Percentiles rank a stretch among this genome's conserved stretches.
These are phyloP conservation scores for Rhinopithecus roxellana DNA, from an alignment of 2,113 vertebrate genomes.

Conservation along the genomic window DNA sequence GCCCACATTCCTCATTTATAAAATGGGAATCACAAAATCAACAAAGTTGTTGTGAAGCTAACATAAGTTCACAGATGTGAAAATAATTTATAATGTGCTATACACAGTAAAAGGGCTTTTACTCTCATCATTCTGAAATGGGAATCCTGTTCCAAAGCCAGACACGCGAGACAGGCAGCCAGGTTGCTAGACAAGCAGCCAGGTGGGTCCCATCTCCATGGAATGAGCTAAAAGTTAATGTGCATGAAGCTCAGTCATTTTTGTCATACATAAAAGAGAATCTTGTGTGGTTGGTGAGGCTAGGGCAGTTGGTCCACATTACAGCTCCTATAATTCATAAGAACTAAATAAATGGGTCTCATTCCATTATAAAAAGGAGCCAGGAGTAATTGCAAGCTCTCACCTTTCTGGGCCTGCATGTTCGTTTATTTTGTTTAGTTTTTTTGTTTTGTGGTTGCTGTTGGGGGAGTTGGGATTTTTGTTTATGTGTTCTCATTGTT, in stretches of 20 bases:
- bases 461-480: neutral
- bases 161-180: no score
- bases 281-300: neutral
- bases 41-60: neutral
- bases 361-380: neutral
- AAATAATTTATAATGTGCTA: neutral
- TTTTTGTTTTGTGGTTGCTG: neutral
- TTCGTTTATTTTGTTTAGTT: neutral
- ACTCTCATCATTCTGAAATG: neutral
- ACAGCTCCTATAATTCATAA: neutral
- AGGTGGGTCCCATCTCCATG: neutral
- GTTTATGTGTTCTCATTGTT: neutral
- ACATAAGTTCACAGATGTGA: neutral
- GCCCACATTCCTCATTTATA: neutral
- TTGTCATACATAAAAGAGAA: neutral
- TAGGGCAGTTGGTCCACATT: neutral
- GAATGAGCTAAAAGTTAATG: neutral
- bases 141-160: neutral
- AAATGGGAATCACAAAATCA: neutral
- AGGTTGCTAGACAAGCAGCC: neutral
- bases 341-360: neutral
- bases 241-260: neutral
- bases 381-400: neutral
- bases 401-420: neutral
- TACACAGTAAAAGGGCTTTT: neutral